phyloP scores from a whole-genome alignment of 2,113 vertebrate species.

The Campylomormyrus tamandua region DNA sequence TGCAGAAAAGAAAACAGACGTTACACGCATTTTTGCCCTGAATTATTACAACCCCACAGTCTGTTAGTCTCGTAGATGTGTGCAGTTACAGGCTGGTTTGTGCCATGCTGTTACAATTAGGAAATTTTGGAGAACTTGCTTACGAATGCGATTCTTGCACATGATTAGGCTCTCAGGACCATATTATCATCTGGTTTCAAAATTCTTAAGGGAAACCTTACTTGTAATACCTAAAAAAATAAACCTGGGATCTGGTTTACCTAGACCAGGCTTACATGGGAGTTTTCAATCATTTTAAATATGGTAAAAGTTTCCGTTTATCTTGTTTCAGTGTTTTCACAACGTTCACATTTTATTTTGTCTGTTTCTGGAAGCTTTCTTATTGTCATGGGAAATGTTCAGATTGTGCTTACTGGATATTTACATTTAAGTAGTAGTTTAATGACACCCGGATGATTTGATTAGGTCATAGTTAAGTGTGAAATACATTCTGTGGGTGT shows the following conservation, averaged over 20 bases:
- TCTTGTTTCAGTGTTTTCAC: background rate
- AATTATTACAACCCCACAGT: background rate
- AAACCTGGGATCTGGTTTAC: background rate
- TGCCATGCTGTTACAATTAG: slow-evolving; percentile 24
- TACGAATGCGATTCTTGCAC: slow-evolving; percentile 13
- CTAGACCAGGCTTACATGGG: background rate
- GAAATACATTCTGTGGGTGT: background rate
- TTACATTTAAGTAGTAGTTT: background rate
- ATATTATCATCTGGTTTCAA: slow-evolving; percentile 14
- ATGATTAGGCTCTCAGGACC: slow-evolving; percentile 8
- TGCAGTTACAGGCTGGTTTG: background rate
- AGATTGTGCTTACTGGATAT: background rate
- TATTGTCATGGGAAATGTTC: background rate
- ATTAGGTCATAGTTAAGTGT: background rate
- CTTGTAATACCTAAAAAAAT: slow-evolving; percentile 24
- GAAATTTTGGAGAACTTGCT: slow-evolving; percentile 20
- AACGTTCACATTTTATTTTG: background rate
- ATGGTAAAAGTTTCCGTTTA: background rate
- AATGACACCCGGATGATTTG: background rate
- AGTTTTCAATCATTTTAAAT: slow-evolving; percentile 13
- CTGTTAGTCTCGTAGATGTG: background rate
- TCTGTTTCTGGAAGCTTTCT: background rate
- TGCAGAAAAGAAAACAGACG: background rate
- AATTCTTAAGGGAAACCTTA: slow-evolving; percentile 10
- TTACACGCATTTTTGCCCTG: background rate